phyloP scores from a whole-genome alignment of 2,797 vertebrate species.

The Anomalospiza imberbis region DNA sequence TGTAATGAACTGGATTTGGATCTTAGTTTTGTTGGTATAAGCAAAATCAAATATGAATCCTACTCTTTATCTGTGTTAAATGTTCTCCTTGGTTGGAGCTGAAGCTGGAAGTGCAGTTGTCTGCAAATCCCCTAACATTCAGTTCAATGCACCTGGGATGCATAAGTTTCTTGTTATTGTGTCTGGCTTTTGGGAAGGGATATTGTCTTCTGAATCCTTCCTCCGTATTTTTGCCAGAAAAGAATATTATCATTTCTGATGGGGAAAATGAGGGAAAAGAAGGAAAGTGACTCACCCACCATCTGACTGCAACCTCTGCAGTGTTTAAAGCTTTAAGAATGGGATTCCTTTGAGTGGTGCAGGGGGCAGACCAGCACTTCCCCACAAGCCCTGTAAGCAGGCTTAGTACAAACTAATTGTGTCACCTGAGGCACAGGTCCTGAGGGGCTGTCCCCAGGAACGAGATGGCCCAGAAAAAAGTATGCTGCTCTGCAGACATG shows the following conservation, averaged over 20 bases:
- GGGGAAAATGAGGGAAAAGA: neutral
- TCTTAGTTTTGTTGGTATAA: neutral
- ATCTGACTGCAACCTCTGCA: neutral
- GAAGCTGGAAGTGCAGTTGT: neutral
- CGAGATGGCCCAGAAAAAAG: neutral
- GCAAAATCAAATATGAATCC: neutral
- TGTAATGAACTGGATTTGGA: neutral
- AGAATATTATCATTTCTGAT: neutral
- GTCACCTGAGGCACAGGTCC: neutral
- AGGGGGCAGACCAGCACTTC: neutral
- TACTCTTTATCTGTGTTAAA: neutral
- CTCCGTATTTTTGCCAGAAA: neutral
- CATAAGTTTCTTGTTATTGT: neutral
- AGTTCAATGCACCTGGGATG: neutral
- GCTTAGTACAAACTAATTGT: neutral
- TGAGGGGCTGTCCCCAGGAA: neutral
- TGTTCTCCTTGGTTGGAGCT: neutral
- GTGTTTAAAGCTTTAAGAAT: neutral
- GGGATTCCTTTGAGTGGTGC: neutral
- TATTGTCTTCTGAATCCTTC: neutral
- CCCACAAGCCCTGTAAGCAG: accelerated
- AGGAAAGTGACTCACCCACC: neutral
- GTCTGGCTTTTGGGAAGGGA: neutral
- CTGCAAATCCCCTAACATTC: neutral
- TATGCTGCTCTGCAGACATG: accelerated